A percentile compares a stretch with the other conserved stretches of the same genome.
Evolutionary conservation across 2,888 invertebrate genomes (phyloP).

Genomic region (Schizotus pectinicornis): DNA sequence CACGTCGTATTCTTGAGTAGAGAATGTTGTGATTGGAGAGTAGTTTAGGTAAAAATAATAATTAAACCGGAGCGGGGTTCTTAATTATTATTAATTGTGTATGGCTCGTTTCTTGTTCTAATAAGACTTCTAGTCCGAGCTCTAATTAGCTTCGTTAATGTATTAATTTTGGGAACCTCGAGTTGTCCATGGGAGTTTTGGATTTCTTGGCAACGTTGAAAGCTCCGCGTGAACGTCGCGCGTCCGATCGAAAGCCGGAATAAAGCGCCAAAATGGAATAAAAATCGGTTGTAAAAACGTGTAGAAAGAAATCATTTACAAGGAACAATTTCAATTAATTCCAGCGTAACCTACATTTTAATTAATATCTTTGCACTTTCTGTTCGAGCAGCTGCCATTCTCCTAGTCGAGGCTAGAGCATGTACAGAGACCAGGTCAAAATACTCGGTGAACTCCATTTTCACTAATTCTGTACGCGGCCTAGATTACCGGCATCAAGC

Average conservation of each 20-base stretch:
- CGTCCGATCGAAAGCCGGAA: constrained; percentile 5
- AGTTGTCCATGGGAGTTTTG: not conserved
- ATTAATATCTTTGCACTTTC: constrained; percentile 29
- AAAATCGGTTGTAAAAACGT: constrained; percentile 9
- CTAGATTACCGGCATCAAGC: constrained; percentile 21
- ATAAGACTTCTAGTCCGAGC: no score
- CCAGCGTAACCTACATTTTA: constrained; percentile 26
- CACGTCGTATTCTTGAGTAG: constrained; percentile 6
- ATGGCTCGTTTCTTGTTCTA: no score
- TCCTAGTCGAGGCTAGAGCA: constrained; percentile 1
- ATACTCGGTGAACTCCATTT: constrained; percentile 35
- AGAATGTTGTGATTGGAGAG: constrained; percentile 2
- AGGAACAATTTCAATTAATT: constrained; percentile 16
- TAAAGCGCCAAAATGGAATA: constrained; percentile 8
- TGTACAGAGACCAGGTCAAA: constrained; percentile 30
- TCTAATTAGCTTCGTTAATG: no score
- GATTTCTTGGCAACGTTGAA: not conserved
- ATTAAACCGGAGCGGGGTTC: no score
- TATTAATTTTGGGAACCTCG: no score
- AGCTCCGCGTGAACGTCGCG: not conserved
- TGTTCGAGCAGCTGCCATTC: constrained; percentile 23
- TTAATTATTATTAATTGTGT: no score
- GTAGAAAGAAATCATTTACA: constrained; percentile 13
- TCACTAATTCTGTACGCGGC: constrained; percentile 38
- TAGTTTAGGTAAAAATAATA: not conserved